Base-by-base conservation (phyloP, 2,888 invertebrate genomes). In the Caenorhabditis zanzibari region DNA sequence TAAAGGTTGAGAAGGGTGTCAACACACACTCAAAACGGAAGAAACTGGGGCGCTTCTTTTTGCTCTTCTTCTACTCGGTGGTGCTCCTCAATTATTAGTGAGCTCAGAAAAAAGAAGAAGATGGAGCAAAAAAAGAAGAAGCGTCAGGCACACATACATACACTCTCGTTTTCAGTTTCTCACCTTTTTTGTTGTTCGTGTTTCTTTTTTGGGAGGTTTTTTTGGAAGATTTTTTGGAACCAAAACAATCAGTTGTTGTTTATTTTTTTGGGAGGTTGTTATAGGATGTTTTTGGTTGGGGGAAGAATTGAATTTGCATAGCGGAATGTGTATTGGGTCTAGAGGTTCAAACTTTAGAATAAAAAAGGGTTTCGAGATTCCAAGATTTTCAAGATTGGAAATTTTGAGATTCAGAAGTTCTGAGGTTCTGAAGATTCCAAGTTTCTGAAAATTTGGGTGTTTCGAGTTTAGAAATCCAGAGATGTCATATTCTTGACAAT, bases 81-180 rank as follows among this genome's bases (percentile, higher is more conserved):
- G 49, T 14, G 24, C 52, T 38, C 10, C 38, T 38, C 38, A 26
- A 56, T 38, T 38, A 38, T 38, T 38, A 38, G 10, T 24, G 61
- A 47, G 61, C 75, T 69, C 77, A 52, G 52, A 77, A 61, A 77
- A 77, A 61, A 69, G 61, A 77, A 68, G 44, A 77, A 41, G 44
- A 61, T n/a, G n/a, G 28, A 22, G 24, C 32, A 7, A 4, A 12
- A 26, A 44, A 54, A 38, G 41, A 41, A 41, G 47, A 56, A 14
- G 49, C 66, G 41, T 49, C 24, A 5, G 2, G 26, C 12, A 35
- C 52, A 49, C 73, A 32, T 47, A 74, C 56, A 24, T 47, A 74
- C 56, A 24, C 54, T 56, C 49, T 41, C 38, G 24, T n/a, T 24
- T 38, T 35, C 38, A 28, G 63, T 64, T 75, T 76, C 61, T 76